phyloP scores from a whole-genome alignment of 2,113 vertebrate genomes.

The Ancistrus triradiatus region DNA sequence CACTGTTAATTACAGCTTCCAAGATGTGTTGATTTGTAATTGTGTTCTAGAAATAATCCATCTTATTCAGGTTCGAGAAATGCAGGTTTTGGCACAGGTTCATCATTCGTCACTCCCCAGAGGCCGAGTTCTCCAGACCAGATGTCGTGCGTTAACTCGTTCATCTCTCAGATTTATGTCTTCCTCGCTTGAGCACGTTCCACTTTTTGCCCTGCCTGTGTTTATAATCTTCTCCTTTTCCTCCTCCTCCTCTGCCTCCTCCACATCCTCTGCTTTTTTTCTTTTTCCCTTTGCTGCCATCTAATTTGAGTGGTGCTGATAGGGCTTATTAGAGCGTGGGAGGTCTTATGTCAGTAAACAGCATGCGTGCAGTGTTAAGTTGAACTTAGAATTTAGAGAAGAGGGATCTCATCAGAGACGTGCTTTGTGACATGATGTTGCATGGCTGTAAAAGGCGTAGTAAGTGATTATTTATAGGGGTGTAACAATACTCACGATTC shows the following conservation, averaged over 20 bases:
- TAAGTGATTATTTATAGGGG: too few species aligned
- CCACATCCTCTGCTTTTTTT: conserved; percentile 16
- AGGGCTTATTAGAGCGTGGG: background rate
- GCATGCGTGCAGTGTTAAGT: conserved; percentile 71
- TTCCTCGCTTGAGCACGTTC: conserved; percentile 1
- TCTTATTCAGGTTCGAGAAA: background rate
- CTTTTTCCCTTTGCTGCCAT: background rate
- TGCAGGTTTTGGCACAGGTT: background rate
- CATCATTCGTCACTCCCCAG: conserved; percentile 31
- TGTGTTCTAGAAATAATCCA: conserved; percentile 9
- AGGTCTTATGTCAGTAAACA: conserved; percentile 43
- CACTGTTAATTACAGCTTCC: conserved; percentile 29
- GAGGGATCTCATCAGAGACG: too few species aligned
- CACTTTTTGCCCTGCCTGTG: background rate
- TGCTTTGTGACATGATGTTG: too few species aligned
- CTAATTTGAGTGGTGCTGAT: background rate
- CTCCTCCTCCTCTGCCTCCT: background rate
- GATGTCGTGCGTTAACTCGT: conserved; percentile 50
- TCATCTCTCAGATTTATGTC: conserved; percentile 48
- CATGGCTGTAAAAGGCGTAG: too few species aligned
- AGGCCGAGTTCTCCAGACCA: conserved; percentile 45
- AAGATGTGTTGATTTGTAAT: conserved; percentile 29
- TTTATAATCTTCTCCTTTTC: background rate
- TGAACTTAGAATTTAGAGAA: too few species aligned
- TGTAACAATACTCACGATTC: too few species aligned